These are phyloP conservation scores for Erynnis tages DNA, from an alignment of 2,888 invertebrate genomes.

Conservation along the genomic window DNA sequence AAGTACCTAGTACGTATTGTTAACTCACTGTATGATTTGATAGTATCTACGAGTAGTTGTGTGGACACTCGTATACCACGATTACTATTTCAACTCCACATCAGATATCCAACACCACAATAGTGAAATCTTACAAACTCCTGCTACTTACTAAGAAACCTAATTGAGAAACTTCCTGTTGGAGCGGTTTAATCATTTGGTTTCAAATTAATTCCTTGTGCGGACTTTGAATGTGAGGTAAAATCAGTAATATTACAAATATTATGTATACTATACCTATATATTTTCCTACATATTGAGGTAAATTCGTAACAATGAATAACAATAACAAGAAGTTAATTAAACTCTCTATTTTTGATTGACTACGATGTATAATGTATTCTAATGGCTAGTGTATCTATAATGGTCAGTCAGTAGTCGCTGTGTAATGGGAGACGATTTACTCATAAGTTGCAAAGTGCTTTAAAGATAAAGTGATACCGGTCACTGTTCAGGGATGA, in stretches of 20 bases:
- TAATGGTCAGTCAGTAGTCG: conserved; percentile 28
- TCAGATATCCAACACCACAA: conserved; percentile 29
- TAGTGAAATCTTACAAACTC: conserved; percentile 54
- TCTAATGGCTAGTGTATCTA: background rate
- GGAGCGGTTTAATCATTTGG: conserved; percentile 46
- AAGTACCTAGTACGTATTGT: no score
- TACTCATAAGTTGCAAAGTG: conserved; percentile 45
- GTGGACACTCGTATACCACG: no score
- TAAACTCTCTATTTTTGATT: conserved; percentile 10
- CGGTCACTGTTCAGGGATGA: conserved; percentile 59
- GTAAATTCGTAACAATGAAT: no score
- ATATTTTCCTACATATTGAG: background rate
- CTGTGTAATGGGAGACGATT: conserved; percentile 37
- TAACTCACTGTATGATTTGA: no score
- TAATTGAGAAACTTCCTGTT: conserved; percentile 43
- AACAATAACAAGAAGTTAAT: conserved; percentile 4
- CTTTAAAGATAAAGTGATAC: conserved; percentile 53
- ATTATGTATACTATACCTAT: background rate
- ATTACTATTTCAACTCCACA: conserved; percentile 15
- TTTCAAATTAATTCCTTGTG: conserved; percentile 41
- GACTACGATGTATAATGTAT: background rate
- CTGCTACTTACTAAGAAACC: conserved; percentile 41
- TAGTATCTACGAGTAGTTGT: no score
- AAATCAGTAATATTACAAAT: background rate
- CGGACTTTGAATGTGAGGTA: background rate